Conservation (phyloP, 2,888 invertebrate genomes). For the Alentia gelatinosa region DNA sequence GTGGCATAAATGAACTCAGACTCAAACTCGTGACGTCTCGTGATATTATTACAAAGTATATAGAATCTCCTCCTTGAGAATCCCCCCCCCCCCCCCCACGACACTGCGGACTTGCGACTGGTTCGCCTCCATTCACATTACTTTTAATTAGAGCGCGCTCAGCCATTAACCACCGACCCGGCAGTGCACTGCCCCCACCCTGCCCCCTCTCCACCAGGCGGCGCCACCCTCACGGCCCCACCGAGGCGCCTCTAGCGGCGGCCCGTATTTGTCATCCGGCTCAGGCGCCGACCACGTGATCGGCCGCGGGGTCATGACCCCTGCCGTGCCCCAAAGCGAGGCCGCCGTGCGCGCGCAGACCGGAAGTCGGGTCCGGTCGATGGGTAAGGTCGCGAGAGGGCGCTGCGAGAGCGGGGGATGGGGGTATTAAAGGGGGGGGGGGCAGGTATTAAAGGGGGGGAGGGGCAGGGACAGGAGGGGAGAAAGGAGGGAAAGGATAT, state of each 20-base stretch:
- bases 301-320: slow-evolving; percentile 21
- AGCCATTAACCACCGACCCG: neutral
- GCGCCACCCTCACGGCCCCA: neutral
- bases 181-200: neutral
- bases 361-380: slow-evolving; percentile 15
- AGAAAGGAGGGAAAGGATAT: neutral
- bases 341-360: slow-evolving; percentile 10
- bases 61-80: too few relatives aligned
- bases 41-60: too few relatives aligned
- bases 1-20: too few relatives aligned
- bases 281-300: slow-evolving; percentile 14
- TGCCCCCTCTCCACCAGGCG: neutral
- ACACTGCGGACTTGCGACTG: too few relatives aligned
- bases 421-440: neutral
- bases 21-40: too few relatives aligned
- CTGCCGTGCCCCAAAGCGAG: slow-evolving; percentile 37
- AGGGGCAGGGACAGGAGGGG: too few relatives aligned
- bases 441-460: neutral
- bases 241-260: neutral
- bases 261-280: neutral
- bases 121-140: neutral
- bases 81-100: too few relatives aligned
- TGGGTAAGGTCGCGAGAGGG: neutral
- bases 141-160: neutral
- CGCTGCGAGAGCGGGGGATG: neutral